Conservation (phyloP, 2,888 invertebrate genomes). For the Chymomyza amoena region DNA sequence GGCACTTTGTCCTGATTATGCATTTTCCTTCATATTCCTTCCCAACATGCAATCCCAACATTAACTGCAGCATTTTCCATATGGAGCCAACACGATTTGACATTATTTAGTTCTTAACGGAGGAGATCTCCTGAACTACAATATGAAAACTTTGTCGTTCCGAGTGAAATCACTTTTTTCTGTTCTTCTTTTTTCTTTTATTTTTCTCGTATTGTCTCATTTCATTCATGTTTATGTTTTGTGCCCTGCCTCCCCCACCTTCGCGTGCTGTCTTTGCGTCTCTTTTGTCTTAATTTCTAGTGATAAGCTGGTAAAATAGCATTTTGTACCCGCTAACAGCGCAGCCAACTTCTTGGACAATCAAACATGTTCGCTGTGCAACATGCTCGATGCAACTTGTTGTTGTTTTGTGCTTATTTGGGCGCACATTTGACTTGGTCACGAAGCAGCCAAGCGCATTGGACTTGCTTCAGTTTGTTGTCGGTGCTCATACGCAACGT, state of each 20-base stretch:
- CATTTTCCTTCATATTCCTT: too few species aligned
- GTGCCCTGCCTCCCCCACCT: not conserved
- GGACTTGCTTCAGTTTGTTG: slow-evolving; percentile 47
- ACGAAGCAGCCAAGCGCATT: slow-evolving; percentile 2
- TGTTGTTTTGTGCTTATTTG: slow-evolving; percentile 2
- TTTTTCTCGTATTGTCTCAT: not conserved
- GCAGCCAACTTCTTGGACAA: not conserved
- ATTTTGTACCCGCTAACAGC: not conserved
- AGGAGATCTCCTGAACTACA: too few species aligned
- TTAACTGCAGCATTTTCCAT: too few species aligned
- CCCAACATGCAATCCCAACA: too few species aligned
- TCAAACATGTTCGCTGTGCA: slow-evolving; percentile 30
- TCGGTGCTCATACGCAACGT: slow-evolving; percentile 61
- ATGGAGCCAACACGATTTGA: too few species aligned
- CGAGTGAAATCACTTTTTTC: not conserved
- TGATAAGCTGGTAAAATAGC: slow-evolving; percentile 48
- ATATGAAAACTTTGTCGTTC: not conserved
- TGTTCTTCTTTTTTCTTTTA: not conserved
- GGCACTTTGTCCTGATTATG: too few species aligned
- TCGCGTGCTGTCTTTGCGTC: not conserved
- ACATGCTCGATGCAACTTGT: not conserved
- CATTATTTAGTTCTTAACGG: too few species aligned
- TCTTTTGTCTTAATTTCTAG: slow-evolving; percentile 64
- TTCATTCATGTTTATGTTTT: not conserved
- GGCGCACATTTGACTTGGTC: not conserved